phyloP scores from a whole-genome alignment of 2,113 vertebrate genomes.

The Trichechus manatus region DNA sequence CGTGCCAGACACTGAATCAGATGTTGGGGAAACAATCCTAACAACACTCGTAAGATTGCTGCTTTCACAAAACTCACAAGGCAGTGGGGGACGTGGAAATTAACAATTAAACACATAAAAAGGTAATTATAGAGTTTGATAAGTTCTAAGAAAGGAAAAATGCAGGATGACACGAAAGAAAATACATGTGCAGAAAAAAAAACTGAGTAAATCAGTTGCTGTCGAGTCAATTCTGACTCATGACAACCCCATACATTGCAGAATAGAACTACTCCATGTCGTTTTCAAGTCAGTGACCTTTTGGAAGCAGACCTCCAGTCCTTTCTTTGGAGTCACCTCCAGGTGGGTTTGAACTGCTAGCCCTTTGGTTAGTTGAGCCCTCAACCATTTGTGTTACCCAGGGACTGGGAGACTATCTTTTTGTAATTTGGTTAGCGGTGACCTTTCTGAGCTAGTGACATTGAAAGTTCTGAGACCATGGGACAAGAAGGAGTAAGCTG shows the following conservation, averaged over 20 bases:
- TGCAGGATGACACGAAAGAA: not conserved
- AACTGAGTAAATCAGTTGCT: no score
- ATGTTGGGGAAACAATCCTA: not conserved
- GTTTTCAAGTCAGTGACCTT: no score
- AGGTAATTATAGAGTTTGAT: not conserved
- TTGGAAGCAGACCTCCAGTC: no score
- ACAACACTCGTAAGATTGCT: not conserved
- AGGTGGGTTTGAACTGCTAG: no score
- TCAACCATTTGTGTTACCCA: no score
- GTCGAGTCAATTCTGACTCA: no score
- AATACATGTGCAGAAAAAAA: not conserved
- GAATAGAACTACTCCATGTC: no score
- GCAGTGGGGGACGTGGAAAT: not conserved
- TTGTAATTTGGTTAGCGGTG: not conserved
- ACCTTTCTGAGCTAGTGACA: not conserved
- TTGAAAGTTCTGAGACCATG: not conserved
- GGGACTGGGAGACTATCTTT: not conserved
- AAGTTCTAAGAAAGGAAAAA: conserved; percentile 3
- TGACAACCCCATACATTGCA: no score
- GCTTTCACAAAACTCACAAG: not conserved
- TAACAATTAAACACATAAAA: not conserved
- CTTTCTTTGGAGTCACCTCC: no score
- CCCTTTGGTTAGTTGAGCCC: no score
- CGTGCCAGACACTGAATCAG: not conserved
- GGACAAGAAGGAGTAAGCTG: not conserved